Evolutionary conservation across 23 tunicate genomes (phyloP).

Genomic region (Oikopleura albicans): DNA sequence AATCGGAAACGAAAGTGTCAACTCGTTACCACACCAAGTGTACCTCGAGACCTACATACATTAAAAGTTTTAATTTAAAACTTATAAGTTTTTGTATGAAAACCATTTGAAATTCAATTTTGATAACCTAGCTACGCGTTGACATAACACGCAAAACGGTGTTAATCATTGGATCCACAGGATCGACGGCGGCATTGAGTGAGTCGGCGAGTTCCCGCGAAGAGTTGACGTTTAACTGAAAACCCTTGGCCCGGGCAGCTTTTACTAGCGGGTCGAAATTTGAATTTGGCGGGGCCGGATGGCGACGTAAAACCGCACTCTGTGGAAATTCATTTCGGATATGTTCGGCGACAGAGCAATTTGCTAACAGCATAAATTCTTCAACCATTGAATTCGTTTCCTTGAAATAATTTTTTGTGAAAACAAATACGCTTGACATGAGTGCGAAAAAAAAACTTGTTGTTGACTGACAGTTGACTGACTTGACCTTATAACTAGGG

Average conservation of each 20-base stretch:
- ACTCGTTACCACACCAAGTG: too few species aligned
- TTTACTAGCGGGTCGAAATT: slow-evolving; percentile 68
- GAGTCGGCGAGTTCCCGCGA: slow-evolving; percentile 66
- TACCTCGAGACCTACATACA: too few species aligned
- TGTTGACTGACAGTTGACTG: too few species aligned
- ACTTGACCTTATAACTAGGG: too few species aligned
- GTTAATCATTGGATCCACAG: slow-evolving; percentile 28
- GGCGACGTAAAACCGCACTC: slow-evolving; percentile 74
- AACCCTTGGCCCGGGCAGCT: slow-evolving; percentile 55
- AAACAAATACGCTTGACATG: too few species aligned
- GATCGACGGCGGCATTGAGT: slow-evolving; percentile 40
- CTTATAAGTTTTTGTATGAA: too few species aligned
- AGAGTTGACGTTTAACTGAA: slow-evolving; percentile 27
- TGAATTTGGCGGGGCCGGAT: slow-evolving; percentile 84
- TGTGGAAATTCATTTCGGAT: slow-evolving; percentile 52
- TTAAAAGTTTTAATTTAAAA: too few species aligned
- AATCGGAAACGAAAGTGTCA: too few species aligned
- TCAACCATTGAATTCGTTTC: slow-evolving; percentile 99
- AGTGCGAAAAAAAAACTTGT: too few species aligned
- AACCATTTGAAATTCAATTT: too few species aligned
- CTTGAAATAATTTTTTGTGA: slow-evolving; percentile 51
- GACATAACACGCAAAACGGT: slow-evolving; percentile 69
- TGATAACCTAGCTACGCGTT: too few species aligned
- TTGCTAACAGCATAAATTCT: slow-evolving; percentile 94
- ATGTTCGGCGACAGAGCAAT: slow-evolving; percentile 43